Evolutionary conservation across 2,797 vertebrate species (phyloP).

Genomic region (Tauraco hartlaubi): DNA sequence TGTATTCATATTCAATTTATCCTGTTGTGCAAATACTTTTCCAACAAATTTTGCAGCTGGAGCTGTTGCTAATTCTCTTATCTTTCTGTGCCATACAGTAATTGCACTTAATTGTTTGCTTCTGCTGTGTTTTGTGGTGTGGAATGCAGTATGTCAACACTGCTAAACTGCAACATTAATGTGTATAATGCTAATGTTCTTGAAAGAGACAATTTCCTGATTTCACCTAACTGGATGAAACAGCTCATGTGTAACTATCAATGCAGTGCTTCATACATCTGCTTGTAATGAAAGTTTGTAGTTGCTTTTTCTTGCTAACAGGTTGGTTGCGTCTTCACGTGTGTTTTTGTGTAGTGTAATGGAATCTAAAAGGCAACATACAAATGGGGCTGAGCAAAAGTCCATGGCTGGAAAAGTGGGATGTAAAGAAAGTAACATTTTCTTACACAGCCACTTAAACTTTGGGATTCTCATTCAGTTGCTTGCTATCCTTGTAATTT

Average conservation of each 20-base stretch:
- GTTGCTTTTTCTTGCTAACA: background rate
- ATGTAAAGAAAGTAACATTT: background rate
- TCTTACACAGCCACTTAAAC: background rate
- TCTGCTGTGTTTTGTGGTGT: constrained; percentile 12
- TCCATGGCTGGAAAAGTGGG: rapidly evolving
- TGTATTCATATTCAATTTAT: constrained; percentile 5
- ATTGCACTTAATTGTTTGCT: constrained; percentile 38
- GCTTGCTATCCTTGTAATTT: background rate
- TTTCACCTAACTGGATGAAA: background rate
- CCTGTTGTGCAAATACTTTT: background rate
- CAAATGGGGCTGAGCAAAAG: background rate
- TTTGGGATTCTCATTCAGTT: background rate
- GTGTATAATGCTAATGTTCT: background rate
- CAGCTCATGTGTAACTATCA: background rate
- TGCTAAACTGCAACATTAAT: background rate
- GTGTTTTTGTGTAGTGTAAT: background rate
- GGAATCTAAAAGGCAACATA: background rate
- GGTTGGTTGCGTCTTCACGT: background rate
- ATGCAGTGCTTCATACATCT: background rate
- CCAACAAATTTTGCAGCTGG: background rate
- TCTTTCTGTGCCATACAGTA: constrained; percentile 16
- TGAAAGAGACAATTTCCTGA: background rate
- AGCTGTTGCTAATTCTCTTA: constrained; percentile 39
- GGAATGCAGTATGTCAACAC: background rate
- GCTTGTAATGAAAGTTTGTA: background rate